Conservation (phyloP, 2,888 invertebrate genomes). For the Acrobasis consociella region DNA sequence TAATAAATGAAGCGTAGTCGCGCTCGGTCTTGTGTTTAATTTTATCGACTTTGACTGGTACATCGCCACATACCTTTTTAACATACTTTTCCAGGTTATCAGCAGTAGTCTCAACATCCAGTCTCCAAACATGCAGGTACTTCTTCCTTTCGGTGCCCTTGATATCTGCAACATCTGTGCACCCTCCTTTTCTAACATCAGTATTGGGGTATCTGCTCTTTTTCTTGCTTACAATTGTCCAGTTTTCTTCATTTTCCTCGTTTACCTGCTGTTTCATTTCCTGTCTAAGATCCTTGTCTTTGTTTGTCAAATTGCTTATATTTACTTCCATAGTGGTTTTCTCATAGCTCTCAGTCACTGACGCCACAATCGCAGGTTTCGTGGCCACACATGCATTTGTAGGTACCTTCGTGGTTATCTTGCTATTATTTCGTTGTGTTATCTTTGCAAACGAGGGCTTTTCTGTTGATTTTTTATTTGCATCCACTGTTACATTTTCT, state of each 20-base stretch:
- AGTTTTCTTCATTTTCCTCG: slow-evolving; percentile 13
- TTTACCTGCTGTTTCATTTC: background rate
- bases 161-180: slow-evolving; percentile 4
- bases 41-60: slow-evolving; percentile 14
- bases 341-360: background rate
- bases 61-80: background rate
- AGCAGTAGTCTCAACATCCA: background rate
- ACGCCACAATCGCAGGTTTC: background rate
- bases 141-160: slow-evolving; percentile 19
- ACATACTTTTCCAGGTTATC: slow-evolving; percentile 1
- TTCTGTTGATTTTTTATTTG: background rate
- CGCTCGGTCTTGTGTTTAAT: slow-evolving; percentile 2
- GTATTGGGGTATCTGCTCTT: slow-evolving; percentile 15
- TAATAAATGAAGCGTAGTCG: background rate
- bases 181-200: slow-evolving; percentile 17
- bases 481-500: background rate
- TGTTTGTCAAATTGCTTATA: no score
- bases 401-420: background rate
- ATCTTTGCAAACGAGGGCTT: slow-evolving; percentile 10
- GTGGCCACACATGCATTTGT: slow-evolving; percentile 15
- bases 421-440: slow-evolving; percentile 13
- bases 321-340: background rate
- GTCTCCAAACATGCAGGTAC: slow-evolving; percentile 13
- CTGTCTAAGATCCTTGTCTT: no score
- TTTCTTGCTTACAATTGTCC: slow-evolving; percentile 14